Base-by-base conservation (phyloP, 2,113 vertebrate genomes). In the Channa maculata region DNA sequence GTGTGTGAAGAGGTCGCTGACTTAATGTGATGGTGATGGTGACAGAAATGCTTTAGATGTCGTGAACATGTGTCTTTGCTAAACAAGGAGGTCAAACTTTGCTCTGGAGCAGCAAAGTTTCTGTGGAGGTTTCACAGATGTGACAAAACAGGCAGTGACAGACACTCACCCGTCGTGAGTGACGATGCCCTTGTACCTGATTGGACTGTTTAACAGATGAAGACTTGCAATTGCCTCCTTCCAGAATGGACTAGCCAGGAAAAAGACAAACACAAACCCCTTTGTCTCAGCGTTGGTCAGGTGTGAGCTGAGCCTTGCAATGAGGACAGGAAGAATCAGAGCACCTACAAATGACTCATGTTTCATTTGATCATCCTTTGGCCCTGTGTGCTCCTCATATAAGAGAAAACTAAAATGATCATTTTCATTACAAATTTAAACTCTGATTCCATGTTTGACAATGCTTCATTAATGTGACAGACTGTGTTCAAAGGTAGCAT, bases 191-290 rank as follows among this genome's bases (percentile, higher is more conserved):
- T 84, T 92, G 84, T 81, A 91, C 90, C 91, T 94, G 93, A 92
- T 93, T 94, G 92, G 93, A 92, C 72, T 81, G 90, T 94, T 94
- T 95, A 84, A 93, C 39, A 7, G 91, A 91, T 1, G 88, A 84
- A 61, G 88, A 64, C 86, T 92, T 94, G 92, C 91, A 93, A 85
- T 94, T 93, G 74, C 80, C 86, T 87, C 89, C 90, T 68, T 92
- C 92, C 87, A 92, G 91, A 79, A 88, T 33, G 79, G 93, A 92
- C 93, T 93, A 88, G 43, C 79, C 84, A 60, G 82, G 83, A 83
- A 24, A 90, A 52, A 92, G 14, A 91, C 65, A 89, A 84, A 86
- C 13, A 89, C 67, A 87, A 75, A 82, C 50, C 49, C 49, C 66
- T 82, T 84, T 49, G 59, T 78, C 69, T 82, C 65, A 82, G 76